Evolutionary conservation across 2,888 invertebrate species (phyloP), one percentile per base, ranked within the genome.

Genomic region (Parasteatoda lunata): DNA sequence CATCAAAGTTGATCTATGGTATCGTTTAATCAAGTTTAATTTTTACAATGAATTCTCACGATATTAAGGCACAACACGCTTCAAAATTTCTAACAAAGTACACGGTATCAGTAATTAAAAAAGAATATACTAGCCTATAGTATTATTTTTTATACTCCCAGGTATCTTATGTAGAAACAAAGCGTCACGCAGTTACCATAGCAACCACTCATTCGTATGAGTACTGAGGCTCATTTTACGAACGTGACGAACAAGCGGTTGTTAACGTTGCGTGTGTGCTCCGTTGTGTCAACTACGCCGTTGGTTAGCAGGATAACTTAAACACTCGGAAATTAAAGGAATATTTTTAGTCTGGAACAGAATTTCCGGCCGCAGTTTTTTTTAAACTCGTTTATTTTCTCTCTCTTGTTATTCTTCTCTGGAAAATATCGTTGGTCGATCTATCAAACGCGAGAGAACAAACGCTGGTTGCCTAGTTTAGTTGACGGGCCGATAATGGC

Each of bases 261-360:
- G n/a, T 13, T n/a, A n/a, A 7, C 59, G 59, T 86, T 75, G 85
- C 85, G 85, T 86, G 85, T 80, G 85, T 86, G 59, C 59, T n/a
- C 11, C 11, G 71, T 80, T 86, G 85, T 86, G 85, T 86, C 85
- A 86, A 86, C 85, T 77, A 72, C 85, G 51, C 84, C 70, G 59
- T 68, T 51, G 82, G 70, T 76, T 71, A 65, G 71, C 71, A 77
- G 80, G 80, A 80, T 80, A 80, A 86, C 80, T 86, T 86, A 86
- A 86, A 86, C 85, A 86, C 77, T 86, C 85, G 85, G 85, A 86
- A 86, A 86, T 86, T 86, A 86, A 59, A 86, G 85, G 64, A 80
- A 77, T 80, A 80, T 80, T 86, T 86, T 86, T 86, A 80, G 80
- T 79, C 72, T 49, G 13, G 11, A 84, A 64, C 79, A 52, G 66